A percentile compares a stretch with the other conserved stretches of the same genome.
These are phyloP conservation scores for Dolichomitus sp. DNA, from an alignment of 2,888 invertebrate genomes.

Conservation along the genomic window DNA sequence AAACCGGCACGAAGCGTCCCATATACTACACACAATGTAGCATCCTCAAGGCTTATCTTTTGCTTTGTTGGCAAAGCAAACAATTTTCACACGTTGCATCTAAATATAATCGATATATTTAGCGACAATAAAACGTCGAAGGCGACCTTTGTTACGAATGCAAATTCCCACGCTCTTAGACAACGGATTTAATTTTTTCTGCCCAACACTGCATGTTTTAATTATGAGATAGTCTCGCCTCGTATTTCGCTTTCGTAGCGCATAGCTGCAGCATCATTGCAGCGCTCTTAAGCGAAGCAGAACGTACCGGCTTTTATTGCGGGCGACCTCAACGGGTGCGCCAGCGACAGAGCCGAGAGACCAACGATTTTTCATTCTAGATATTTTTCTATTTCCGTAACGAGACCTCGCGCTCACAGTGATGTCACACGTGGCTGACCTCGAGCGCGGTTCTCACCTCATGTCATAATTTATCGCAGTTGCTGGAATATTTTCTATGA, in stretches of 20 bases:
- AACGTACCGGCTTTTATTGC: slow-evolving; percentile 14
- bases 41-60: neutral
- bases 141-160: neutral
- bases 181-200: neutral
- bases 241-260: slow-evolving; percentile 28
- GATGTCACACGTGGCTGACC: slow-evolving; percentile 55
- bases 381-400: slow-evolving; percentile 45
- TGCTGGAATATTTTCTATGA: slow-evolving; percentile 32
- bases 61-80: neutral
- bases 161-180: slow-evolving; percentile 5
- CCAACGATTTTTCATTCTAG: slow-evolving; percentile 41
- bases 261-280: neutral
- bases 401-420: slow-evolving; percentile 43
- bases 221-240: slow-evolving; percentile 13
- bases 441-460: slow-evolving; percentile 23
- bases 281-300: slow-evolving; percentile 11
- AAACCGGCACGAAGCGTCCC: neutral
- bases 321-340: slow-evolving; percentile 24
- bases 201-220: neutral
- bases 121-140: neutral
- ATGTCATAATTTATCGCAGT: slow-evolving; percentile 51
- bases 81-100: neutral
- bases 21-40: neutral
- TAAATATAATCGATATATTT: neutral
- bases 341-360: slow-evolving; percentile 2